Base-by-base conservation (phyloP, 2,888 invertebrate genomes). In the Lasiommata megera region DNA sequence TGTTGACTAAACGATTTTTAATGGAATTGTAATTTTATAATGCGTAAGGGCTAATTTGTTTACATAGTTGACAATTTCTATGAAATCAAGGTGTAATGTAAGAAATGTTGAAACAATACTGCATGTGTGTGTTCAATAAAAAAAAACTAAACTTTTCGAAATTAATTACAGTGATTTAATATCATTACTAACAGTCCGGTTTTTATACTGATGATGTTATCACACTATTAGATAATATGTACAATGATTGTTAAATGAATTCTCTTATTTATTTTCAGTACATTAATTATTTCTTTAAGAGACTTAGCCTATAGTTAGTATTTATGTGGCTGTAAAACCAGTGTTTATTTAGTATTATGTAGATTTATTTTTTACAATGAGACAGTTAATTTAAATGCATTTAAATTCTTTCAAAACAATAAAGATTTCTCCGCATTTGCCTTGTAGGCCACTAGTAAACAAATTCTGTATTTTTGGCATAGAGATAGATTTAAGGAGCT, bases 101-200 rank as follows among this genome's bases (percentile, higher is more conserved):
- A 59, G 52, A 60, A 12, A 36, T 56, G 43, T 68, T 56, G 51
- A 61, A 53, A 44, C 54, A 54, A 51, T 60, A 79, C 79, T 83
- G 82, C 80, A 77, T 73, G 70, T 71, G 70, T 71, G 67, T 72
- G 70, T 76, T 76, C 72, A 70, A 73, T 68, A 77, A 73, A 73
- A 17, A 41, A 55, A 51, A 54, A 51, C 11, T 34, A 50, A 70
- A 16, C 14, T 31, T 68, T 66, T 74, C 71, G 66, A 68, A 73
- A 71, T 71, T 67, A 71, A 74, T 77, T 73, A 71, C 55, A 58
- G 60, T 64, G 57, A 40, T 79, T 79, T 79, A 80, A 79, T 80
- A 79, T 76, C 73, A 73, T 65, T 61, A 62, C 60, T 65, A 73
- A 67, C 65, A 69, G 75, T 75, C 72, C 67, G 71, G 67, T 74